These are phyloP conservation scores for Idaea straminata DNA, from an alignment of 2,888 invertebrate species.

Conservation along the genomic window DNA sequence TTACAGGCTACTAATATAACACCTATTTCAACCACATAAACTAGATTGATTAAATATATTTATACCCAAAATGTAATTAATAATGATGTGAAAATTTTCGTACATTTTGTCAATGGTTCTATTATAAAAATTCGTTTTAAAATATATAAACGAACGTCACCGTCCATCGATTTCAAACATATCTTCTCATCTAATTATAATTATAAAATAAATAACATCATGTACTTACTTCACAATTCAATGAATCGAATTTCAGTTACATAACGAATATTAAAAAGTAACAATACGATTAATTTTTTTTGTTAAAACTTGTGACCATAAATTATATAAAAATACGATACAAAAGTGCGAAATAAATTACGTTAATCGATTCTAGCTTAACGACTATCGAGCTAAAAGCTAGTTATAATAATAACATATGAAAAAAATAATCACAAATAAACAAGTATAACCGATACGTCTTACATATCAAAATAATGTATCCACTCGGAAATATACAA, in stretches of 20 bases:
- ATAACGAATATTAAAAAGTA: not conserved
- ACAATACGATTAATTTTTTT: not conserved
- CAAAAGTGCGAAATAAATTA: conserved; percentile 58
- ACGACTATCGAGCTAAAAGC: conserved; percentile 68
- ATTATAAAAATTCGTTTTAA: conserved; percentile 24
- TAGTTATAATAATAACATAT: conserved; percentile 36
- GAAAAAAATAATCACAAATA: conserved; percentile 73
- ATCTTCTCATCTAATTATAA: not conserved
- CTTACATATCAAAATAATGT: conserved; percentile 55
- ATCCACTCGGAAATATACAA: conserved; percentile 54
- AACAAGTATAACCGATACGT: conserved; percentile 55
- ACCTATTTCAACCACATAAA: conserved; percentile 42
- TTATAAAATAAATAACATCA: conserved; percentile 3
- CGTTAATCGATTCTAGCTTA: conserved; percentile 70
- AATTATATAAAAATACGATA: conserved; percentile 38
- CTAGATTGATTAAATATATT: conserved; percentile 6
- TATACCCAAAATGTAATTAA: conserved; percentile 15
- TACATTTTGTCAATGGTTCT: conserved; percentile 14
- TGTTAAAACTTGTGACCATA: conserved; percentile 58
- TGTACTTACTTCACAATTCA: not conserved
- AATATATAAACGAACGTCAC: conserved; percentile 10
- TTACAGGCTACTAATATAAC: conserved; percentile 51
- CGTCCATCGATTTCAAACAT: not conserved
- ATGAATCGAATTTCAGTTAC: not conserved
- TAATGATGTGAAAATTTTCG: conserved; percentile 21